Conservation (phyloP, 2,888 invertebrate genomes). For the Xanthia icteritia region DNA sequence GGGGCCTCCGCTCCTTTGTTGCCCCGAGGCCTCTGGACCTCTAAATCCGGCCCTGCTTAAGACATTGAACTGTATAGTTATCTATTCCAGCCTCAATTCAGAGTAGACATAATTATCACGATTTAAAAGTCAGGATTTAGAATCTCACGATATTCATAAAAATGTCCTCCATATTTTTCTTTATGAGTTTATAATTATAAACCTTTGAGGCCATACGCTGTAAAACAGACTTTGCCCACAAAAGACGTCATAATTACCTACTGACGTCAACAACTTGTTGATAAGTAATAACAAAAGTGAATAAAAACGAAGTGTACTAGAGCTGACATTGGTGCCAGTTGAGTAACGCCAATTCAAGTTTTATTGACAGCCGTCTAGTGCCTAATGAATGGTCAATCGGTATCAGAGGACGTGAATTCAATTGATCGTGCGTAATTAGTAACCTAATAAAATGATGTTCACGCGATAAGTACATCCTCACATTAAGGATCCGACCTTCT, state of each 20-base stretch:
- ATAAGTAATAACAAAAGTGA: constrained; percentile 32
- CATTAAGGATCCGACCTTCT: constrained; percentile 51
- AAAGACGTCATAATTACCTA: constrained; percentile 39
- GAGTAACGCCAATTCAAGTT: constrained; percentile 16
- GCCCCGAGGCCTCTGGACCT: no score
- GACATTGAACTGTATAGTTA: constrained; percentile 39
- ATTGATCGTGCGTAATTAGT: constrained; percentile 50
- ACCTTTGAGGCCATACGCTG: constrained; percentile 25
- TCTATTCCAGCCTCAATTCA: constrained; percentile 19
- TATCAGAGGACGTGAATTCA: constrained; percentile 45
- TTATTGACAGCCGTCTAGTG: constrained; percentile 37
- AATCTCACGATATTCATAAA: constrained; percentile 27
- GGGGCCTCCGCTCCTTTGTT: no score
- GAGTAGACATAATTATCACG: constrained; percentile 29
- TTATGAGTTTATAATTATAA: constrained; percentile 10
- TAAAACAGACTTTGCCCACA: constrained; percentile 41
- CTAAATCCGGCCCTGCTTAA: no score
- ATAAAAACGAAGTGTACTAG: constrained; percentile 27
- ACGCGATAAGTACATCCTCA: constrained; percentile 46
- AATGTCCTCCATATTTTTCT: constrained; percentile 20
- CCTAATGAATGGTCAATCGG: constrained; percentile 45
- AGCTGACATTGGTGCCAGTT: constrained; percentile 35
- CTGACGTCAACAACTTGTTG: constrained; percentile 42
- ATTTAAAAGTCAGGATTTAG: constrained; percentile 2
- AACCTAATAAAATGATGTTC: constrained; percentile 51